These are phyloP conservation scores for Unio pictorum DNA, from an alignment of 2,888 invertebrate genomes.

Conservation along the genomic window DNA sequence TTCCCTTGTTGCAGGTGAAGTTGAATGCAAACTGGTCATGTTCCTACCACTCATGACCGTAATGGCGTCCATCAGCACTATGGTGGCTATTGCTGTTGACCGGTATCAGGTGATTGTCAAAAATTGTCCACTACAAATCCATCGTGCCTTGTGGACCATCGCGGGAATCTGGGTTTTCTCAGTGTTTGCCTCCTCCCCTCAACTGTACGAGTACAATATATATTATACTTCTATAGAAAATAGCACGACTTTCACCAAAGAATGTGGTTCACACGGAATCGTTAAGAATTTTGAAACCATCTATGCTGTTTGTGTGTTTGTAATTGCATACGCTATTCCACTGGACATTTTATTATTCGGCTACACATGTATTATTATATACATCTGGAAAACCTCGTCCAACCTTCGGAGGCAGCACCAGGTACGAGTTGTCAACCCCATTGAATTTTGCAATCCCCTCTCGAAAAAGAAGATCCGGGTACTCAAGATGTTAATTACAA, in stretches of 20 bases:
- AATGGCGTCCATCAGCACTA: conserved; percentile 35
- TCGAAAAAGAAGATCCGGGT: conserved; percentile 17
- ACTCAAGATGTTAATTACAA: conserved; percentile 18
- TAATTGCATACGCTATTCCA: conserved; percentile 24
- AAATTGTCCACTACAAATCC: conserved; percentile 5
- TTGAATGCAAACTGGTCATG: conserved; percentile 38
- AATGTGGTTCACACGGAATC: conserved; percentile 37
- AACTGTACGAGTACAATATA: conserved; percentile 39
- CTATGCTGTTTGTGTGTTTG: conserved; percentile 25
- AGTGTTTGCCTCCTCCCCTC: conserved; percentile 25
- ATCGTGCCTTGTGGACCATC: conserved; percentile 8
- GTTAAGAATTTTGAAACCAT: conserved; percentile 31
- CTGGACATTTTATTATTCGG: conserved; percentile 16
- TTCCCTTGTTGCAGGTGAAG: conserved; percentile 22
- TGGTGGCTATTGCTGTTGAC: conserved; percentile 42
- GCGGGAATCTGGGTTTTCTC: conserved; percentile 26
- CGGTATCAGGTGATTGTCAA: conserved; percentile 21
- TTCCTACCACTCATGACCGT: conserved; percentile 36
- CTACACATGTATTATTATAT: conserved; percentile 16
- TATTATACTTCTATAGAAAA: conserved; percentile 9
- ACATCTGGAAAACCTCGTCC: conserved; percentile 16
- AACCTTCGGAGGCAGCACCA: conserved; percentile 3
- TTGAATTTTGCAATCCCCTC: background rate
- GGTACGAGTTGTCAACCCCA: background rate
- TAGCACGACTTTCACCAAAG: conserved; percentile 7